Evolutionary conservation across 2,797 vertebrate genomes (phyloP).

Genomic region (Sebastes hopkinsi): DNA sequence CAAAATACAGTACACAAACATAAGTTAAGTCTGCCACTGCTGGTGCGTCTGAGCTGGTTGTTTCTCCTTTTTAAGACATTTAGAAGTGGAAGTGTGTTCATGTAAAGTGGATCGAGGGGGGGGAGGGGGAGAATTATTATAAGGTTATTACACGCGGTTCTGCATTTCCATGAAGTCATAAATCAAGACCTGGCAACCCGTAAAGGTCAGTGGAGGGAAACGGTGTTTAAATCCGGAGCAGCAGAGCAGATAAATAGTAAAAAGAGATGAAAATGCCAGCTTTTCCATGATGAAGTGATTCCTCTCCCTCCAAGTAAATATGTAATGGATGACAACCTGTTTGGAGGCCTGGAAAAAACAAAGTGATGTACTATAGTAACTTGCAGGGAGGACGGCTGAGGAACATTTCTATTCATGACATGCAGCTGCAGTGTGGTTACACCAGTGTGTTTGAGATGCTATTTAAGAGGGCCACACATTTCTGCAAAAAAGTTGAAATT

Average conservation of each 20-base stretch:
- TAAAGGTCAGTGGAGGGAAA: slow-evolving; percentile 68
- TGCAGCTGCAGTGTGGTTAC: slow-evolving; percentile 36
- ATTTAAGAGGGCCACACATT: slow-evolving; percentile 29
- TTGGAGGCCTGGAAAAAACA: slow-evolving; percentile 40
- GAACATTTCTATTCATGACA: slow-evolving; percentile 31
- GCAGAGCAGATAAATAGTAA: slow-evolving; percentile 31
- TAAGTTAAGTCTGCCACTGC: slow-evolving; percentile 22
- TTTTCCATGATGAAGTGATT: slow-evolving; percentile 56
- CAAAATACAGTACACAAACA: slow-evolving; percentile 63
- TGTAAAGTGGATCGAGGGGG: neutral
- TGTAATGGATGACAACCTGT: slow-evolving; percentile 44
- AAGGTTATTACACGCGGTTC: slow-evolving; percentile 32
- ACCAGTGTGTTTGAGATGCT: slow-evolving; percentile 13
- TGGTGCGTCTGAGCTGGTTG: neutral
- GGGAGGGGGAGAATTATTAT: slow-evolving; percentile 7
- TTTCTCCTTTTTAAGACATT: slow-evolving; percentile 73
- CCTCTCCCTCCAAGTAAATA: slow-evolving; percentile 28
- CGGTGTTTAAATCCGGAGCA: slow-evolving; percentile 27
- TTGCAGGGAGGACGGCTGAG: neutral
- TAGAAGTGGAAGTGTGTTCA: slow-evolving; percentile 24
- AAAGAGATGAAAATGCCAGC: slow-evolving; percentile 21
- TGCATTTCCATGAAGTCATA: slow-evolving; percentile 74
- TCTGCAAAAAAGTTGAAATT: neutral
- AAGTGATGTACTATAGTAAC: slow-evolving; percentile 33
- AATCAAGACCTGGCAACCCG: slow-evolving; percentile 43